Conservation (phyloP, 1,140 invertebrate species). For the Meteorus sp. region DNA sequence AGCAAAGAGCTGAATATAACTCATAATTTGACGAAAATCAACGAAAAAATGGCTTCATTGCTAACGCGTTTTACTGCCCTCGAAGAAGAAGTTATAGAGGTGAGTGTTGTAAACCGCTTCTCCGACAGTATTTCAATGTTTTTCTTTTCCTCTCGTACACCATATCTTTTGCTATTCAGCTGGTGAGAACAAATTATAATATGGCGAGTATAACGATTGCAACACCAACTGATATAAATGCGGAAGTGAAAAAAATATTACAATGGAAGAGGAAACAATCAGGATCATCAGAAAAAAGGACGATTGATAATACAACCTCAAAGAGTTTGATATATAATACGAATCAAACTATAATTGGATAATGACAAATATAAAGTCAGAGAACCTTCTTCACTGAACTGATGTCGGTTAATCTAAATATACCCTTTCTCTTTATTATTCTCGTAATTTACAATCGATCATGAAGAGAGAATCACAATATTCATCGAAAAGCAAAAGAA, state of each 20-base stretch:
- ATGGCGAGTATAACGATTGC: slow-evolving; percentile 43
- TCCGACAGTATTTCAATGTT: not conserved
- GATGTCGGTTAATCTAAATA: too few species aligned
- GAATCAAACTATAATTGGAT: not conserved
- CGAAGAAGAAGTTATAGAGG: slow-evolving; percentile 48
- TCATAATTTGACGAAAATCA: slow-evolving; percentile 42
- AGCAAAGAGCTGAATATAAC: slow-evolving; percentile 44
- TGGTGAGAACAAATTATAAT: slow-evolving; percentile 45
- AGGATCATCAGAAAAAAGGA: not conserved
- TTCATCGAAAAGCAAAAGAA: too few species aligned
- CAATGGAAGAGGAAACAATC: slow-evolving; percentile 22
- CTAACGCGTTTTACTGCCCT: slow-evolving; percentile 35
- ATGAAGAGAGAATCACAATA: too few species aligned
- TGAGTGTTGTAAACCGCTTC: slow-evolving; percentile 16
- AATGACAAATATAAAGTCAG: not conserved
- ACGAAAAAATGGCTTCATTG: slow-evolving; percentile 31
- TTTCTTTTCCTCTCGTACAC: not conserved
- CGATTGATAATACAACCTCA: not conserved
- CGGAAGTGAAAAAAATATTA: slow-evolving; percentile 41
- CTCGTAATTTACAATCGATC: too few species aligned
- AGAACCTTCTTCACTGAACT: too few species aligned
- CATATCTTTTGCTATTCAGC: slow-evolving; percentile 25
- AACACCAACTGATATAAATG: slow-evolving; percentile 46
- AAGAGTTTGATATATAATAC: not conserved
- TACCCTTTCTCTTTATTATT: too few species aligned